A percentile compares a stretch with the other conserved stretches of the same genome.
These are phyloP conservation scores for Lissocephala sabroskyi DNA, from an alignment of 2,888 invertebrate genomes.

Conservation along the genomic window DNA sequence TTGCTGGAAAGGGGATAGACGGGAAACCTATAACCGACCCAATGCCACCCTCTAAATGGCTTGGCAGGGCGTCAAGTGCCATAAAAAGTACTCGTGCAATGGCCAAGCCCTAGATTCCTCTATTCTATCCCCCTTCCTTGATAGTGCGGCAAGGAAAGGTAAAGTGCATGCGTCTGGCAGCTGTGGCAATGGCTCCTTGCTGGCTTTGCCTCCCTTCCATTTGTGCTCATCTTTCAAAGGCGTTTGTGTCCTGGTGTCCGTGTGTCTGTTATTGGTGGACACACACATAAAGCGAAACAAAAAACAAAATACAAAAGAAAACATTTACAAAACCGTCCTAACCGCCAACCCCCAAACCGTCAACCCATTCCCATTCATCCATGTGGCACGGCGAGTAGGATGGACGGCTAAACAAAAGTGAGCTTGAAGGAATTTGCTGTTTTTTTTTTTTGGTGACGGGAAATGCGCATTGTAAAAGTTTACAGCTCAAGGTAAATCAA, in stretches of 20 bases:
- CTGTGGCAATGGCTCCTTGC: conserved; percentile 37
- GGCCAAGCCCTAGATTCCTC: too few species aligned
- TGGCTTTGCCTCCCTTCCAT: too few species aligned
- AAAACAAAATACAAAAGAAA: conserved; percentile 60
- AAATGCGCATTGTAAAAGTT: conserved; percentile 53
- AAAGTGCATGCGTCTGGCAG: conserved; percentile 47
- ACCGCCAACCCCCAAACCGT: conserved; percentile 34
- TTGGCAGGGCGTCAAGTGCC: conserved; percentile 58
- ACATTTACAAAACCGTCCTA: conserved; percentile 70
- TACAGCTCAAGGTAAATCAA: conserved; percentile 49
- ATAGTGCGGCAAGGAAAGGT: too few species aligned
- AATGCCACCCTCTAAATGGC: conserved; percentile 33
- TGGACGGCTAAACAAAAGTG: conserved; percentile 31
- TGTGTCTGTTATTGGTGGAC: conserved; percentile 39
- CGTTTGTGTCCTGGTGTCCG: conserved; percentile 39
- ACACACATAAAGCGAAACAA: conserved; percentile 13
- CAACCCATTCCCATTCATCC: background rate
- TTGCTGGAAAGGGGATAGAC: too few species aligned
- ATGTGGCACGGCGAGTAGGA: conserved; percentile 52
- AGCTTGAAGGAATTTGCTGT: conserved; percentile 10
- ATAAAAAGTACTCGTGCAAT: conserved; percentile 60
- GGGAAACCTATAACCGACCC: too few species aligned
- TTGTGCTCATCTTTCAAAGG: conserved; percentile 58
- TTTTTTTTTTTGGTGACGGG: conserved; percentile 40
- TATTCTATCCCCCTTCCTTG: too few species aligned